phyloP scores from a whole-genome alignment of 2,797 vertebrate species.

The Lutjanus campechanus region DNA sequence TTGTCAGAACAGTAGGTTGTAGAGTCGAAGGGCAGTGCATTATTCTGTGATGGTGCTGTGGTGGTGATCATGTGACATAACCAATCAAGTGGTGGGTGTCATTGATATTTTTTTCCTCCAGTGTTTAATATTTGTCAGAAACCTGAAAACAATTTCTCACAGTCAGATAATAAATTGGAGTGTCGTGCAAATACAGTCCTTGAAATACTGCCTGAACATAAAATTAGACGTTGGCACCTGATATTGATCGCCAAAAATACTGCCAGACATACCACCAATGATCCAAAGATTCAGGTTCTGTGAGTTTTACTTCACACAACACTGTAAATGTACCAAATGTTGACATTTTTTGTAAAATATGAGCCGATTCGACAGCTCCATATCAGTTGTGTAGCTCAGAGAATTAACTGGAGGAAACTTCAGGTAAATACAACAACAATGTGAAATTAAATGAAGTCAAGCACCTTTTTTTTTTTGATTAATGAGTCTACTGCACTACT shows the following conservation, averaged over 20 bases:
- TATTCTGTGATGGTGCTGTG: conserved; percentile 82
- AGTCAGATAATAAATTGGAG: conserved; percentile 12
- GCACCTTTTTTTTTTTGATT: conserved; percentile 66
- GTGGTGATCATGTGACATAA: conserved; percentile 60
- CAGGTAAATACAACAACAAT: conserved; percentile 40
- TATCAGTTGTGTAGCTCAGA: conserved; percentile 11
- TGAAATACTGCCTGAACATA: conserved; percentile 31
- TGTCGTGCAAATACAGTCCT: conserved; percentile 26
- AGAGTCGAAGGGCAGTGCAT: conserved; percentile 88
- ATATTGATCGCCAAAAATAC: too few relatives aligned
- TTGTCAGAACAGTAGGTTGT: conserved; percentile 79
- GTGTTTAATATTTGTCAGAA: conserved; percentile 7
- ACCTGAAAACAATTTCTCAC: conserved; percentile 15
- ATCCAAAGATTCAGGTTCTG: conserved; percentile 3
- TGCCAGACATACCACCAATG: neutral
- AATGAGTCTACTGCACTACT: conserved; percentile 49
- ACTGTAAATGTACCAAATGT: conserved; percentile 25
- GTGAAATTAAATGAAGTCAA: conserved; percentile 60
- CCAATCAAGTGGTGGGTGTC: conserved; percentile 36
- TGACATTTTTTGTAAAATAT: conserved; percentile 9
- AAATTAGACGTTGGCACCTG: conserved; percentile 9
- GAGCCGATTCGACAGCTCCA: conserved; percentile 12
- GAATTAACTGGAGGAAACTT: conserved; percentile 38
- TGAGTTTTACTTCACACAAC: conserved; percentile 1
- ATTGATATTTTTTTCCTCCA: neutral